Evolutionary conservation across 2,113 vertebrate species (phyloP).

Genomic region (Camelus bactrianus): DNA sequence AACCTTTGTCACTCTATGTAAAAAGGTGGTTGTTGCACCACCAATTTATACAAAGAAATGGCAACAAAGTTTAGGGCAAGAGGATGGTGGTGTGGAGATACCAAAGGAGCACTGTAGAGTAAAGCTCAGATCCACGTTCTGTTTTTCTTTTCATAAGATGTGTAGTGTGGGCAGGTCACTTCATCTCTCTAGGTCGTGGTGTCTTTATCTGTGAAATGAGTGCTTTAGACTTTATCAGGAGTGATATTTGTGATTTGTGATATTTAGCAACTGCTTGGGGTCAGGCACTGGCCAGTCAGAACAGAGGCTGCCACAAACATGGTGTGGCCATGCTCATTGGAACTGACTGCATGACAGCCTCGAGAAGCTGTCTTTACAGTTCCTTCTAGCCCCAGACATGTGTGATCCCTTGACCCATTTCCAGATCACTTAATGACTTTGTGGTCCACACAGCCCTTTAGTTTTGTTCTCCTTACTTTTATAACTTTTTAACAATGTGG

Average conservation of each 20-base stretch:
- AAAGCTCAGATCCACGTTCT: neutral
- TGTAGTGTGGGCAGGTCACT: neutral
- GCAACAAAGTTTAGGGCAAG: neutral
- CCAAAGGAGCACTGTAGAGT: neutral
- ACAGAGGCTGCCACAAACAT: neutral
- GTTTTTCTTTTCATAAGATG: neutral
- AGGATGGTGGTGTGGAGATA: neutral
- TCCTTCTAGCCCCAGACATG: neutral
- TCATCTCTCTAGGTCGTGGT: neutral
- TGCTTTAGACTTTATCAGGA: neutral
- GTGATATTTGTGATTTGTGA: neutral
- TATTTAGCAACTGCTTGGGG: neutral
- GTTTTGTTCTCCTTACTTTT: constrained; percentile 7
- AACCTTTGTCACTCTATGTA: neutral
- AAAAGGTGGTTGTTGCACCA: neutral
- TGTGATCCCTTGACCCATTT: neutral
- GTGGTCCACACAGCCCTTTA: neutral
- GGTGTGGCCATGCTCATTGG: neutral
- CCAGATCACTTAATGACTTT: neutral
- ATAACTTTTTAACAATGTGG: constrained; percentile 40
- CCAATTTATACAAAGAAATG: neutral
- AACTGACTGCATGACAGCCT: neutral
- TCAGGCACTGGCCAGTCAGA: neutral
- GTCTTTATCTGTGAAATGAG: neutral
- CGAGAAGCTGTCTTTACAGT: neutral